Evolutionary conservation across 2,113 vertebrate species (phyloP), one percentile per base, ranked within the genome.

Genomic region (Chitala chitala): DNA sequence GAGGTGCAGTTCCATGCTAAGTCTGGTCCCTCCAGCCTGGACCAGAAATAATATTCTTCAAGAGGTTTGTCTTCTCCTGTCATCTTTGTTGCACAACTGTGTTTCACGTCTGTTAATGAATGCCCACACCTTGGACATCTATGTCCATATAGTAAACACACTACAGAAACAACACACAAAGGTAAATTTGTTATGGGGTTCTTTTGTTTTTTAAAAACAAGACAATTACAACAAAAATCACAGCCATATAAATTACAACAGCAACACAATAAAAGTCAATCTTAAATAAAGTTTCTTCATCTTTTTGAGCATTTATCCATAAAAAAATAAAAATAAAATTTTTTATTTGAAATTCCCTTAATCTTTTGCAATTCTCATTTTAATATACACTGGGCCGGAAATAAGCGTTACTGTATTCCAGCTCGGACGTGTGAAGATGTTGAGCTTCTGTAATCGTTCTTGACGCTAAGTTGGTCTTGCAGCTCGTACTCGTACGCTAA

Each of bases 181-280:
- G 64, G 7, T 42, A 20, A 31, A 51, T 33, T 0, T 46, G 9
- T 69, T 69, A 69, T 7, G 48, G 26, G 48, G 24, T 69, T 69
- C 29, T 69, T 51, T 66, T 66, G 64, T 66, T 66, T 69, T 85
- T 83, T 84, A 80, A 83, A 82, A 88, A 81, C 74, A 72, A 79
- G 78, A 86, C 86, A 87, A 82, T 86, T 82, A 86, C 84, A 87
- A 85, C 82, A 82, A 33, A 86, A 84, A 72, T 81, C 78, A 89
- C 88, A 83, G 77, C 76, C 82, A 84, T 86, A 89, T 90, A 90
- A 90, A 88, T 89, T 86, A 90, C 83, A 87, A 88, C 84, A 88
- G 82, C 82, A 86, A 90, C 84, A 87, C 83, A 84, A 75, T 65
- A 48, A 75, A 69, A 68, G 64, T 64, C 70, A 81, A 76, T 77